Evolutionary conservation across 2,888 invertebrate genomes (phyloP).

Genomic region (Pimpla rufipes): DNA sequence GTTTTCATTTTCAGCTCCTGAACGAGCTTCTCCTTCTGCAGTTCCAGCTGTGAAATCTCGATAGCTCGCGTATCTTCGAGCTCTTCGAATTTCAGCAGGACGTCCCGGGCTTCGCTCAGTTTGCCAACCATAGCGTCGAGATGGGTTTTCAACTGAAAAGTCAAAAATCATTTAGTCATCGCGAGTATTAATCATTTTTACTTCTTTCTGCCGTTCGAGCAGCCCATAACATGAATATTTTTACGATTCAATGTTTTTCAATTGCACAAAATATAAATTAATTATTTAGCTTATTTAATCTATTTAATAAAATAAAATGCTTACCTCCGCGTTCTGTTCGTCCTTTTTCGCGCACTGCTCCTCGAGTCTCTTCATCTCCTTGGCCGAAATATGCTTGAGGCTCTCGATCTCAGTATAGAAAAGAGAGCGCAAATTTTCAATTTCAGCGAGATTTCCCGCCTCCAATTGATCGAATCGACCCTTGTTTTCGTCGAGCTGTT

Average conservation of each 20-base stretch:
- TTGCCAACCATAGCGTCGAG: slow-evolving; percentile 78
- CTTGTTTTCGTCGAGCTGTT: slow-evolving; percentile 77
- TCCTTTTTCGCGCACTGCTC: slow-evolving; percentile 74
- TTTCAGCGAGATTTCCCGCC: slow-evolving; percentile 76
- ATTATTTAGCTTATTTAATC: not conserved
- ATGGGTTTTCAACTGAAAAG: slow-evolving; percentile 76
- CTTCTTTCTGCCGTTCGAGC: not conserved
- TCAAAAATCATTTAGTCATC: not conserved
- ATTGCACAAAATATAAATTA: not conserved
- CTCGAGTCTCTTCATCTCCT: slow-evolving; percentile 76
- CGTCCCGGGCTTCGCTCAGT: slow-evolving; percentile 73
- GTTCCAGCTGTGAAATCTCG: slow-evolving; percentile 76
- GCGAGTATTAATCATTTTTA: not conserved
- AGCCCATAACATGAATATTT: not conserved
- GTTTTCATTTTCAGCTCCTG: slow-evolving; percentile 70
- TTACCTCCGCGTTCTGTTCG: slow-evolving; percentile 77
- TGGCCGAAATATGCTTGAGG: slow-evolving; percentile 74
- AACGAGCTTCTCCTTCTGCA: slow-evolving; percentile 76
- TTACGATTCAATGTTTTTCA: not conserved
- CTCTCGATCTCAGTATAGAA: slow-evolving; percentile 79
- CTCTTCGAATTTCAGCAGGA: slow-evolving; percentile 80
- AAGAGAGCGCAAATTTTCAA: slow-evolving; percentile 75
- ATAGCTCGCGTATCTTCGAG: slow-evolving; percentile 77
- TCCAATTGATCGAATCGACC: slow-evolving; percentile 79
- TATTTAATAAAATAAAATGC: slow-evolving; percentile 3